A percentile compares a stretch with the other conserved stretches of the same genome.
Evolutionary conservation across 2,797 vertebrate genomes (phyloP).

Genomic region (Hippocampus kuda): DNA sequence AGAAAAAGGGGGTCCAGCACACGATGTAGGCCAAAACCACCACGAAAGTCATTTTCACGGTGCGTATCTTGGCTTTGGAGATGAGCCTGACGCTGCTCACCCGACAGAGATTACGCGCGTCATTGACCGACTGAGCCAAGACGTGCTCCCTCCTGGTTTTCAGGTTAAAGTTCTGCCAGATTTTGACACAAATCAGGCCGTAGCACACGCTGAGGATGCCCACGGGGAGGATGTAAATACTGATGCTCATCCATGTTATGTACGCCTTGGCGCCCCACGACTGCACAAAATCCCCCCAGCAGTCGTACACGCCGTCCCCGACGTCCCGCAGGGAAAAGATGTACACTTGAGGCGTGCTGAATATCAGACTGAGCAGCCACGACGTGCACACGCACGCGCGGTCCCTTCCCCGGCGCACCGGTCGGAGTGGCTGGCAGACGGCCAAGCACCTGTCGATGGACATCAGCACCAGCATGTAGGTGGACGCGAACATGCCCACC

Average conservation of each 20-base stretch:
- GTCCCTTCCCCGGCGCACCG: constrained; percentile 76
- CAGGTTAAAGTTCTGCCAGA: constrained; percentile 92
- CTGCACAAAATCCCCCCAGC: constrained; percentile 88
- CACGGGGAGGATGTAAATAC: constrained; percentile 89
- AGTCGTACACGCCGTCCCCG: constrained; percentile 83
- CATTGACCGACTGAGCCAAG: constrained; percentile 46
- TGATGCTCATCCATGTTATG: constrained; percentile 91
- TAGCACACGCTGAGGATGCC: constrained; percentile 84
- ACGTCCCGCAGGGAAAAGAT: constrained; percentile 88
- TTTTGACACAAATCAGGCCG: constrained; percentile 91
- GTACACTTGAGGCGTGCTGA: constrained; percentile 87
- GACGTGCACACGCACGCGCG: constrained; percentile 78
- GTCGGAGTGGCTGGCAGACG: constrained; percentile 86
- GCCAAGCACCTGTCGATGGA: constrained; percentile 92
- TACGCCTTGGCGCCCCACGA: constrained; percentile 95
- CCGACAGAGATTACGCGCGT: constrained; percentile 64
- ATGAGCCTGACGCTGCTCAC: constrained; percentile 94
- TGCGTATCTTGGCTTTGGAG: constrained; percentile 94
- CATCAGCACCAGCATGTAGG: constrained; percentile 96
- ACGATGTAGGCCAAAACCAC: constrained; percentile 90
- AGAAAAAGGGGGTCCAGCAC: constrained; percentile 98
- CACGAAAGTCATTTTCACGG: constrained; percentile 98
- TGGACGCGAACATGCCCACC: constrained; percentile 98
- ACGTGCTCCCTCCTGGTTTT: constrained; percentile 73
- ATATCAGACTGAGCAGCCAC: constrained; percentile 86